Evolutionary conservation across 1,140 invertebrate genomes (phyloP).

Genomic region (Drosophila tsacasi): DNA sequence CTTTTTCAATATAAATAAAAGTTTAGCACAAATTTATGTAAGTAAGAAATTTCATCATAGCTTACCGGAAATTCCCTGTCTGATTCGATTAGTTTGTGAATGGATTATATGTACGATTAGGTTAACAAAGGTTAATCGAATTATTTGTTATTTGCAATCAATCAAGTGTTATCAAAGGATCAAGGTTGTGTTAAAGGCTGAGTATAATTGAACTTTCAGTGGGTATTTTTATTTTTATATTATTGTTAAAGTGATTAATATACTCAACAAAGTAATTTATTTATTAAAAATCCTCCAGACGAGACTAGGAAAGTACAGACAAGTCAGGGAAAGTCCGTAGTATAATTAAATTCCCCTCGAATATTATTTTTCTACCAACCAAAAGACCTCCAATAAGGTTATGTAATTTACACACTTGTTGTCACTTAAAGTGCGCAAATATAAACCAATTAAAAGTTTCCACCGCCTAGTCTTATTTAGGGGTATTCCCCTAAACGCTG

Average conservation of each 20-base stretch:
- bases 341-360: background rate
- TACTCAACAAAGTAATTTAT: background rate
- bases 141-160: conserved; percentile 14
- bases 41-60: background rate
- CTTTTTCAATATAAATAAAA: background rate
- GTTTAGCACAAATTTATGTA: background rate
- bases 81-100: conserved; percentile 13
- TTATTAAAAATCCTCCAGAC: background rate
- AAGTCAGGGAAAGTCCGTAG: background rate
- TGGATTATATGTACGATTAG: conserved; percentile 8
- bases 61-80: conserved; percentile 8
- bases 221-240: background rate
- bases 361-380: background rate
- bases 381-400: conserved; percentile 9
- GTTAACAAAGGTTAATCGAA: conserved; percentile 2
- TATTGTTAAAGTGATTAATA: background rate
- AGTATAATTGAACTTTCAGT: background rate
- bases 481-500: conserved; percentile 5
- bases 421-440: conserved; percentile 12
- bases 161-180: conserved; percentile 21
- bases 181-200: conserved; percentile 23
- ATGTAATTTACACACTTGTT: background rate
- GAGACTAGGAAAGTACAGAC: background rate
- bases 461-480: conserved; percentile 3
- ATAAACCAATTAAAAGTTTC: conserved; percentile 46